Evolutionary conservation across 2,797 vertebrate genomes (phyloP).

Genomic region (Champsocephalus gunnari): DNA sequence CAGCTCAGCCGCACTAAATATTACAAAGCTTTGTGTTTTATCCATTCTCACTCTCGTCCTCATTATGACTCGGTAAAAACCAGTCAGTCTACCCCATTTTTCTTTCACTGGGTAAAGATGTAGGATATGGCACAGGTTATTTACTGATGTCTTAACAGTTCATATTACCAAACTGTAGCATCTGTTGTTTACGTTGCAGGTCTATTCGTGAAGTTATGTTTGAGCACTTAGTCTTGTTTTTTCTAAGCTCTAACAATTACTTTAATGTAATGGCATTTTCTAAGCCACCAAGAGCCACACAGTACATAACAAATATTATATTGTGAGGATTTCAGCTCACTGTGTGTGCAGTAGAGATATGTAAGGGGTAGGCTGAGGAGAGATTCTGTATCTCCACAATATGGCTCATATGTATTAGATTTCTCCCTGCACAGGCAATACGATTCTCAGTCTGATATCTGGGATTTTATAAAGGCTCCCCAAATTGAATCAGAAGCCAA

Average conservation of each 20-base stretch:
- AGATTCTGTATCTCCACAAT: slow-evolving; percentile 50
- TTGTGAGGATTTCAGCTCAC: slow-evolving; percentile 23
- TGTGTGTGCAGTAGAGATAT: slow-evolving; percentile 37
- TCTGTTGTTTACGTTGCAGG: slow-evolving; percentile 65
- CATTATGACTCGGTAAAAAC: slow-evolving; percentile 53
- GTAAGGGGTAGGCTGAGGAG: slow-evolving; percentile 26
- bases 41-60: slow-evolving; percentile 49
- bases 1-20: slow-evolving; percentile 62
- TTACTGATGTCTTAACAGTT: slow-evolving; percentile 39
- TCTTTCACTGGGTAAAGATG: slow-evolving; percentile 1
- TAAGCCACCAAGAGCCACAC: slow-evolving; percentile 24
- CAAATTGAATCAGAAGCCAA: slow-evolving; percentile 70
- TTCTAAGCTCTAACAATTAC: slow-evolving; percentile 24
- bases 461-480: slow-evolving; percentile 59
- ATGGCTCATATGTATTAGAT: slow-evolving; percentile 66
- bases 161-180: slow-evolving; percentile 35
- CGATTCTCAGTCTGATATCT: slow-evolving; percentile 66
- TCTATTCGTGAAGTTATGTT: slow-evolving; percentile 24
- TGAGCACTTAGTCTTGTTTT: slow-evolving; percentile 16
- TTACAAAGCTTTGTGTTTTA: slow-evolving; percentile 57
- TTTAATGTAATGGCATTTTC: slow-evolving; percentile 21
- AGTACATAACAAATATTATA: slow-evolving; percentile 26
- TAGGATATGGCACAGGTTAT: slow-evolving; percentile 28
- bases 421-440: slow-evolving; percentile 55
- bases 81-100: slow-evolving; percentile 28